Percentiles rank a stretch among this genome's conserved stretches.
Evolutionary conservation across 2,888 invertebrate genomes (phyloP).

Genomic region (Dasypogon diadema): DNA sequence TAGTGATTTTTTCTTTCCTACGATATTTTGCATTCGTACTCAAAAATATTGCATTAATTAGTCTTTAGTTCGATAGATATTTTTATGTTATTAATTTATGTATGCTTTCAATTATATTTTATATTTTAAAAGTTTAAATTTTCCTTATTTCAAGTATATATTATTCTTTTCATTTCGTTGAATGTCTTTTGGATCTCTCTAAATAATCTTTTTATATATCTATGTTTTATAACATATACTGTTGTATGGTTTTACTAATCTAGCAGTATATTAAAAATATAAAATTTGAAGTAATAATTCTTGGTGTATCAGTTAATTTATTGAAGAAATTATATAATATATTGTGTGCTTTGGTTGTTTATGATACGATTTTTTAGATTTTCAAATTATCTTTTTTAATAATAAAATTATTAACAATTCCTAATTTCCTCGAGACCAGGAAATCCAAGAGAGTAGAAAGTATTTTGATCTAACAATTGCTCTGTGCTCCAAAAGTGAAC

Average conservation of each 20-base stretch:
- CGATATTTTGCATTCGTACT: slow-evolving; percentile 22
- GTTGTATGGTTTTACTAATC: slow-evolving; percentile 19
- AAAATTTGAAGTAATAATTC: slow-evolving; percentile 26
- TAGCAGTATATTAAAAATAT: slow-evolving; percentile 4
- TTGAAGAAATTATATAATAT: slow-evolving; percentile 41
- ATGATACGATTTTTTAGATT: neutral
- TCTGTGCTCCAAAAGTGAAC: too few species aligned
- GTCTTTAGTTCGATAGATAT: slow-evolving; percentile 16
- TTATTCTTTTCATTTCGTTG: slow-evolving; percentile 57
- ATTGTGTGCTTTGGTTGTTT: slow-evolving; percentile 54
- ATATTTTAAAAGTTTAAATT: neutral
- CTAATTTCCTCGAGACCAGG: too few species aligned
- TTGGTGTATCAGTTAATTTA: slow-evolving; percentile 39
- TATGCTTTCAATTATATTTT: slow-evolving; percentile 24
- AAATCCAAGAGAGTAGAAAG: too few species aligned
- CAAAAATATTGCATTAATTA: slow-evolving; percentile 16
- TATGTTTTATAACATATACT: slow-evolving; percentile 18
- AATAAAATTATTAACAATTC: too few species aligned
- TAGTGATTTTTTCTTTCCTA: slow-evolving; percentile 30
- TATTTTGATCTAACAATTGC: too few species aligned
- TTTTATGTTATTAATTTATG: neutral
- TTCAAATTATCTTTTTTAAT: neutral
- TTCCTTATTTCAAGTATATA: slow-evolving; percentile 7
- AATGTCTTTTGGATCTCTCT: slow-evolving; percentile 69
- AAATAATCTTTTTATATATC: slow-evolving; percentile 41